Evolutionary conservation across 2,113 vertebrate species (phyloP).

Genomic region (Cololabis saira): DNA sequence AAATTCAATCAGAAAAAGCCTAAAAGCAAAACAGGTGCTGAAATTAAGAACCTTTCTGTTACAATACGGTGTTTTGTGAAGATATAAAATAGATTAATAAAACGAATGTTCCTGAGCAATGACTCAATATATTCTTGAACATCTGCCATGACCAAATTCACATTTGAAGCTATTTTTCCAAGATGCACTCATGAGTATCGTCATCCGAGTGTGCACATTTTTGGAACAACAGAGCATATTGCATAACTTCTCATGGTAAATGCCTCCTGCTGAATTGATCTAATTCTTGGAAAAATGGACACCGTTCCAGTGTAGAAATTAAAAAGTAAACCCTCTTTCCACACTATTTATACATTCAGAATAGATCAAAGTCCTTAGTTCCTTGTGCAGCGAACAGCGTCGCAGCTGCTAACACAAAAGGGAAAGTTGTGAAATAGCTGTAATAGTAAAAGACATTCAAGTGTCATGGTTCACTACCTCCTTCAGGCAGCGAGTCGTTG

Average conservation of each 20-base stretch:
- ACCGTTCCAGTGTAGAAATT: slow-evolving; percentile 11
- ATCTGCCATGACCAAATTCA: slow-evolving; percentile 47
- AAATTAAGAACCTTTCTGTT: slow-evolving; percentile 5
- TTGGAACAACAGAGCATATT: slow-evolving; percentile 44
- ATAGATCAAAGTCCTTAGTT: slow-evolving; percentile 17
- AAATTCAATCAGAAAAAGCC: no score
- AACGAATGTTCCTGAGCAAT: no score
- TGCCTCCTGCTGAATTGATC: slow-evolving; percentile 30
- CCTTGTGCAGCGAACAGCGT: not conserved
- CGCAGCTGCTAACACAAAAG: slow-evolving; percentile 1
- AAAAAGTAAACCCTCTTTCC: not conserved
- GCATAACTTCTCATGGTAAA: slow-evolving; percentile 38
- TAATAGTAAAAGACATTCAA: not conserved
- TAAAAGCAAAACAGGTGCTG: slow-evolving; percentile 19
- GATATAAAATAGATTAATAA: no score
- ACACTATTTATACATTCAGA: not conserved
- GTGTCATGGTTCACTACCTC: slow-evolving; percentile 79
- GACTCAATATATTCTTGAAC: slow-evolving; percentile 13
- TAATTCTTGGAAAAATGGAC: slow-evolving; percentile 21
- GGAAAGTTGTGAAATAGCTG: not conserved
- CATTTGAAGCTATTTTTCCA: slow-evolving; percentile 44
- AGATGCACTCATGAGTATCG: slow-evolving; percentile 28
- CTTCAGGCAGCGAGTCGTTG: slow-evolving; percentile 88
- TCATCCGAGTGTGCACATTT: slow-evolving; percentile 55
- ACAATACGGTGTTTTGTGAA: slow-evolving; percentile 16